These are phyloP conservation scores for Gasteruption jaculator DNA, from an alignment of 2,888 invertebrate genomes.

Conservation along the genomic window DNA sequence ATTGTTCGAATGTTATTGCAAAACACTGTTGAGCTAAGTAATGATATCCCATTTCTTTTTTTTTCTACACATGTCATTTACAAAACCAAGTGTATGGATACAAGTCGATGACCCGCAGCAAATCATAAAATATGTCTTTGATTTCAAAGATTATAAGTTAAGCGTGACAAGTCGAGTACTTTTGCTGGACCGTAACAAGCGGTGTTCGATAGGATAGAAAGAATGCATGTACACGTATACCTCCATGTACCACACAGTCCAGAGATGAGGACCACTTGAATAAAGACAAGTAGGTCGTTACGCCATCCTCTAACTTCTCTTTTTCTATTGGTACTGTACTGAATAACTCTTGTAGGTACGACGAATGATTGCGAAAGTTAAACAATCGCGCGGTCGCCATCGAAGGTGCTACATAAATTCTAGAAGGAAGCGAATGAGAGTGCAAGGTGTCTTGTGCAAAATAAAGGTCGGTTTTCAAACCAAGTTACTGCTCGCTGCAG, in stretches of 20 bases:
- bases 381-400: constrained; percentile 34
- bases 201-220: too few relatives aligned
- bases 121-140: too few relatives aligned
- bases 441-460: constrained; percentile 26
- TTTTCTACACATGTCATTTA: too few relatives aligned
- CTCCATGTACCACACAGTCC: constrained; percentile 13
- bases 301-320: constrained; percentile 30
- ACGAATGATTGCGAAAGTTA: constrained; percentile 41
- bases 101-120: too few relatives aligned
- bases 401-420: constrained; percentile 4
- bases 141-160: too few relatives aligned
- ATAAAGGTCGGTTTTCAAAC: constrained; percentile 29
- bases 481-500: constrained; percentile 18
- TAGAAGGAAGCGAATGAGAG: constrained; percentile 15
- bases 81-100: too few relatives aligned
- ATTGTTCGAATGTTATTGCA: too few relatives aligned
- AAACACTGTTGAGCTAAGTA: too few relatives aligned
- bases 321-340: constrained; percentile 34
- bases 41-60: too few relatives aligned
- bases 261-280: constrained; percentile 33
- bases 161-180: too few relatives aligned
- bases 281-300: constrained; percentile 34
- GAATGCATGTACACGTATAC: constrained; percentile 11
- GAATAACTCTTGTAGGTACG: constrained; percentile 37
- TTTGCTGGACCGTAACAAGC: too few relatives aligned